These are phyloP conservation scores for Pseudopleuronectes americanus DNA, from an alignment of 2,797 vertebrate genomes.

Conservation along the genomic window DNA sequence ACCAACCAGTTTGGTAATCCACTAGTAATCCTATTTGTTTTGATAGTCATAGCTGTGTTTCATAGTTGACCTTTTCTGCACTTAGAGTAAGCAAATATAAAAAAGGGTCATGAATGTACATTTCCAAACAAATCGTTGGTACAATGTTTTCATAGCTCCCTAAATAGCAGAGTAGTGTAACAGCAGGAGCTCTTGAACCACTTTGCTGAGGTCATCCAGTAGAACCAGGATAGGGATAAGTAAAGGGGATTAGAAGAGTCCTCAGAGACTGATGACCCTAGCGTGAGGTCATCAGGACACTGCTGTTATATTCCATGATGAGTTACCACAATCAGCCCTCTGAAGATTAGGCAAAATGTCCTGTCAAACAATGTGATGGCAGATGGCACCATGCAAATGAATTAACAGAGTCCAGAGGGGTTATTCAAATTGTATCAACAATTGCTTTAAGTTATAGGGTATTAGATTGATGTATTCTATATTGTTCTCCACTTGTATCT, in stretches of 20 bases:
- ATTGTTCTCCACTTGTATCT: too few species aligned
- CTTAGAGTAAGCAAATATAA: neutral
- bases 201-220: constrained; percentile 34
- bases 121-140: neutral
- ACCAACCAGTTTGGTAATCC: constrained; percentile 56
- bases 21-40: constrained; percentile 53
- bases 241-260: constrained; percentile 63
- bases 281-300: constrained; percentile 41
- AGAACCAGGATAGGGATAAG: constrained; percentile 54
- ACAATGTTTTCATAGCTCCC: neutral
- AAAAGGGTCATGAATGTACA: neutral
- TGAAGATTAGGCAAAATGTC: constrained; percentile 46
- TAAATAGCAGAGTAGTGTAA: constrained; percentile 3
- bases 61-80: neutral
- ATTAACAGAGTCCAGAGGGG: constrained; percentile 1
- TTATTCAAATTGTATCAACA: neutral
- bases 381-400: constrained; percentile 41
- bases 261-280: constrained; percentile 48
- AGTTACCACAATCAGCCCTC: constrained; percentile 31
- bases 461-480: neutral
- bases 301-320: constrained; percentile 43
- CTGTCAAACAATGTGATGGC: constrained; percentile 40
- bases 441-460: neutral
- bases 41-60: constrained; percentile 23
- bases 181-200: constrained; percentile 28